A percentile compares a stretch with the other conserved stretches of the same genome.
phyloP scores from a whole-genome alignment of 1,140 invertebrate genomes.

The Sycobia sp. region DNA sequence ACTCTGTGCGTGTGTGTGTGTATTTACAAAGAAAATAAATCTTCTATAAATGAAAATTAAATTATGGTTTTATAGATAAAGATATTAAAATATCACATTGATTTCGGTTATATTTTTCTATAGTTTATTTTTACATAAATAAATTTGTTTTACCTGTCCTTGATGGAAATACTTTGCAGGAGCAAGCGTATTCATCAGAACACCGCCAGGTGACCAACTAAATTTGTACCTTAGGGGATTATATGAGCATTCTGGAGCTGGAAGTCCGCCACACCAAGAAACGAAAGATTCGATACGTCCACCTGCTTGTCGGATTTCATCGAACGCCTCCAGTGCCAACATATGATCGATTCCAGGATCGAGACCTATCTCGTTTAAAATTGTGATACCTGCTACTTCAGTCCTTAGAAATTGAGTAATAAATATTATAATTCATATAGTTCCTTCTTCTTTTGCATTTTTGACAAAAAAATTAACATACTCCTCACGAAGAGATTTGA shows the following conservation, averaged over 20 bases:
- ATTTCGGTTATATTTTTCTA: no score
- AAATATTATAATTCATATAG: no score
- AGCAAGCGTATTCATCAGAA: conserved; percentile 86
- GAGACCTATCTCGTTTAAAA: conserved; percentile 93
- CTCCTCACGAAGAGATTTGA: conserved; percentile 80
- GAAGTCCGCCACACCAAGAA: conserved; percentile 95
- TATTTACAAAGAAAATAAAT: no score
- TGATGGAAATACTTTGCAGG: conserved; percentile 86
- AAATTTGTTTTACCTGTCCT: conserved; percentile 69
- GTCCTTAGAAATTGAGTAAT: conserved; percentile 65
- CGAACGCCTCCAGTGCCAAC: conserved; percentile 95
- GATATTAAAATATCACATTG: no score
- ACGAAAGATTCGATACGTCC: conserved; percentile 91
- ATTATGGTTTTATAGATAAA: no score
- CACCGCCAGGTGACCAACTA: conserved; percentile 93
- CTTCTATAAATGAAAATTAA: no score
- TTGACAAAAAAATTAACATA: no score
- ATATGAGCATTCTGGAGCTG: conserved; percentile 92
- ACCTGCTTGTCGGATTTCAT: conserved; percentile 81
- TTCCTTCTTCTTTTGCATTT: no score
- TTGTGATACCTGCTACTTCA: conserved; percentile 81
- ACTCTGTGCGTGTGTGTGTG: no score
- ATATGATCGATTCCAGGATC: conserved; percentile 99
- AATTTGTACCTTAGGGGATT: conserved; percentile 98
- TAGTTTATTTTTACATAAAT: no score